Evolutionary conservation across 2,797 vertebrate species (phyloP).

Genomic region (Acomys russatus): DNA sequence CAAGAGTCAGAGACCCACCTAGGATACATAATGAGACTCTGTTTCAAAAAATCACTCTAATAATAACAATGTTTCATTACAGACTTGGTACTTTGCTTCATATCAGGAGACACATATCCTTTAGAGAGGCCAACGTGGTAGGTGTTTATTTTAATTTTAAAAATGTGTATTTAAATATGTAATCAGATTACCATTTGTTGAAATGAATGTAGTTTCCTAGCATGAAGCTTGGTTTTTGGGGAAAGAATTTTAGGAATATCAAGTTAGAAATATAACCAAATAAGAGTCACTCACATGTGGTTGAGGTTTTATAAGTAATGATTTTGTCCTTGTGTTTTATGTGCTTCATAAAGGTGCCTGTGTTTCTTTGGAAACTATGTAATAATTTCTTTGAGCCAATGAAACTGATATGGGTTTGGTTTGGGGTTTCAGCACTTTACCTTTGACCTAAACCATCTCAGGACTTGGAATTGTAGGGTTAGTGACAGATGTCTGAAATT

Average conservation of each 20-base stretch:
- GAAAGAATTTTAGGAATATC: slow-evolving; percentile 28
- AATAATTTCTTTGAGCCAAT: slow-evolving; percentile 28
- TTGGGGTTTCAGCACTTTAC: slow-evolving; percentile 25
- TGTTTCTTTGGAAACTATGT: not conserved
- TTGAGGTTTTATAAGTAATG: not conserved
- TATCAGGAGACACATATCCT: not conserved
- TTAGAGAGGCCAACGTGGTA: not conserved
- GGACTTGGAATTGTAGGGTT: slow-evolving; percentile 1
- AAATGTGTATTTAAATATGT: not conserved
- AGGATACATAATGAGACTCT: not conserved
- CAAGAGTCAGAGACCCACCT: not conserved
- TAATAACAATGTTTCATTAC: not conserved
- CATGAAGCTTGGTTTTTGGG: slow-evolving; percentile 36
- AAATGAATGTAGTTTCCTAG: slow-evolving; percentile 30
- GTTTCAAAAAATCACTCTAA: not conserved
- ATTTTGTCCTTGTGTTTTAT: not conserved
- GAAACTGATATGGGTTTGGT: not conserved
- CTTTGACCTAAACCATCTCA: slow-evolving; percentile 53
- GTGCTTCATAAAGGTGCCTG: not conserved
- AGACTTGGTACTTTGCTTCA: not conserved
- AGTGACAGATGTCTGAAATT: slow-evolving; percentile 34
- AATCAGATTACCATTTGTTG: not conserved
- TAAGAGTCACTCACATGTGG: slow-evolving; percentile 6
- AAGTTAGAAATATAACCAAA: slow-evolving; percentile 42
- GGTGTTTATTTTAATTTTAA: slow-evolving; percentile 15